These are phyloP conservation scores for Tipula lateralis DNA, from an alignment of 2,888 invertebrate genomes.

Conservation along the genomic window DNA sequence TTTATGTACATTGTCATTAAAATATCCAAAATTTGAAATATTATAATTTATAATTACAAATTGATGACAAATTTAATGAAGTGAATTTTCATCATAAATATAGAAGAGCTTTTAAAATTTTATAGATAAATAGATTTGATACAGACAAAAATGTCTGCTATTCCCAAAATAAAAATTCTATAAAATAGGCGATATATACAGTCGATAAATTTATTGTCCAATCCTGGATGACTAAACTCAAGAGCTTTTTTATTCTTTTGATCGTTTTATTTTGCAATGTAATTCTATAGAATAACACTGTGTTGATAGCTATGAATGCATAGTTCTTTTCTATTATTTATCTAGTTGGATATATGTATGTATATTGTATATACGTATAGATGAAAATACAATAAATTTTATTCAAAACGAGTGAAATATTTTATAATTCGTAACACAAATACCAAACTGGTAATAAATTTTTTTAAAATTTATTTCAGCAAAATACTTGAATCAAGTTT, in stretches of 20 bases:
- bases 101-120: no score
- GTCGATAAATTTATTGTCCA: not conserved
- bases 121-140: no score
- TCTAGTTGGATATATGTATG: not conserved
- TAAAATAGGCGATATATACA: not conserved
- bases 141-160: no score
- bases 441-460: not conserved
- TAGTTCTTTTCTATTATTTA: not conserved
- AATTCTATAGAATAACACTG: not conserved
- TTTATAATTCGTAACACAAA: conserved; percentile 1
- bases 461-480: not conserved
- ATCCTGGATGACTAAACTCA: not conserved
- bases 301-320: not conserved
- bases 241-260: not conserved
- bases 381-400: not conserved
- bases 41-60: no score
- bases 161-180: no score
- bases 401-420: not conserved
- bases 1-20: no score
- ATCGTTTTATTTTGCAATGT: not conserved
- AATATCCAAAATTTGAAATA: no score
- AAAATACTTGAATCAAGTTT: not conserved
- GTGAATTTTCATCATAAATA: no score
- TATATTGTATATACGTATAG: not conserved
- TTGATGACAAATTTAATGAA: no score